Conservation (phyloP, 2,113 vertebrate genomes). For the Erpornis zantholeuca region DNA sequence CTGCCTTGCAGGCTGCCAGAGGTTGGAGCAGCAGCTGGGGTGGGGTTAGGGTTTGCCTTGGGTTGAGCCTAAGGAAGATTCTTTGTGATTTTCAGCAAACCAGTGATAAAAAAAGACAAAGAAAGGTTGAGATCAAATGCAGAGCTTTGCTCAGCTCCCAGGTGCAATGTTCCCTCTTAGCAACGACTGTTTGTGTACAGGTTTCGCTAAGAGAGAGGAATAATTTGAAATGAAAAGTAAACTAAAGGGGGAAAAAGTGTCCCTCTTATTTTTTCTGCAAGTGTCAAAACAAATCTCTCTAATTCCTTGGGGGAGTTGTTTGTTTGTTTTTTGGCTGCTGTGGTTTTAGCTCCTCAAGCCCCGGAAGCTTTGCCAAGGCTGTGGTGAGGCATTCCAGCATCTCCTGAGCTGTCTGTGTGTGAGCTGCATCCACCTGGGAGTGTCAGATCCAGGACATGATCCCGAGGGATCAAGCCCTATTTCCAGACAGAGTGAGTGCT, state of each 20-base stretch:
- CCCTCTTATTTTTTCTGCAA: neutral
- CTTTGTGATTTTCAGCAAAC: neutral
- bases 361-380: neutral
- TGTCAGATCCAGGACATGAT: neutral
- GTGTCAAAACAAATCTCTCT: neutral
- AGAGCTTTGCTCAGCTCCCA: neutral
- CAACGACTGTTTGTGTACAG: conserved; percentile 3
- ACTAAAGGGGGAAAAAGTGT: neutral
- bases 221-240: conserved; percentile 50
- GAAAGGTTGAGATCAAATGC: conserved; percentile 18
- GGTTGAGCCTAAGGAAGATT: neutral
- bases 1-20: neutral
- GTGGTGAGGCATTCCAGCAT: neutral
- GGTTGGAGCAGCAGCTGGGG: neutral
- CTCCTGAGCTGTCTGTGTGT: neutral
- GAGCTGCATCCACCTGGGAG: neutral
- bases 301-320: neutral
- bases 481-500: neutral
- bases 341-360: neutral
- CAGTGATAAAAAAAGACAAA: neutral
- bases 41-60: neutral
- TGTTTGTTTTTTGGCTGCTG: neutral
- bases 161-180: conserved; percentile 18
- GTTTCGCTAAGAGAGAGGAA: neutral
- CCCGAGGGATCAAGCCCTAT: neutral